Conservation (phyloP, 1,140 invertebrate genomes). For the Neotoxoptera formosana region DNA sequence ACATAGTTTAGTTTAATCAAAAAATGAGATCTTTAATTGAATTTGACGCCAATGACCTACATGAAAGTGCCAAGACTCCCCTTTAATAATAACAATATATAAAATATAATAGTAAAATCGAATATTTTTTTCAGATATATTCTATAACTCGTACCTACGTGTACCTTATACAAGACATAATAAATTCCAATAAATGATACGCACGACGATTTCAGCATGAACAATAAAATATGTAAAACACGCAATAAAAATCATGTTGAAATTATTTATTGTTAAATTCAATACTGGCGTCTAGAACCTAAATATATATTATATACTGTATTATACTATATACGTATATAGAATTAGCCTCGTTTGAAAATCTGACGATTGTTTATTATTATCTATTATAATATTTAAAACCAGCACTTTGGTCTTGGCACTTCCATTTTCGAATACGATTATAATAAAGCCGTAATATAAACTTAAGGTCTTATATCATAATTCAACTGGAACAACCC, state of each 20-base stretch:
- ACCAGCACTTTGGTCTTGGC: neutral
- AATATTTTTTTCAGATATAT: neutral
- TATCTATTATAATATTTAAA: neutral
- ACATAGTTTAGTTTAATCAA: neutral
- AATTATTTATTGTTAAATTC: neutral
- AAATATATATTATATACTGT: neutral
- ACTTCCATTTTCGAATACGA: neutral
- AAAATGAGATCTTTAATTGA: neutral
- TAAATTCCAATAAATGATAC: neutral
- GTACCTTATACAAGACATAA: neutral
- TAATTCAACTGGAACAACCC: neutral
- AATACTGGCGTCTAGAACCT: neutral
- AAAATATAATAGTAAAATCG: neutral
- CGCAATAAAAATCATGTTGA: neutral
- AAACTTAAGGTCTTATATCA: too few species aligned
- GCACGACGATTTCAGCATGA: neutral
- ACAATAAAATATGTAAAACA: neutral
- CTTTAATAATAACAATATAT: neutral
- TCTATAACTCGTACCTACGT: neutral
- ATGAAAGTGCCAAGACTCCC: neutral
- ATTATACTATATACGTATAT: too few species aligned
- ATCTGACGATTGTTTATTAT: too few species aligned
- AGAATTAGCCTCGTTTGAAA: too few species aligned
- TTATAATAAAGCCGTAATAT: neutral
- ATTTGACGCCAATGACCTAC: neutral